A percentile compares a stretch with the other conserved stretches of the same genome.
phyloP scores from a whole-genome alignment of 2,888 invertebrate genomes.

The Caenorhabditis plicata region DNA sequence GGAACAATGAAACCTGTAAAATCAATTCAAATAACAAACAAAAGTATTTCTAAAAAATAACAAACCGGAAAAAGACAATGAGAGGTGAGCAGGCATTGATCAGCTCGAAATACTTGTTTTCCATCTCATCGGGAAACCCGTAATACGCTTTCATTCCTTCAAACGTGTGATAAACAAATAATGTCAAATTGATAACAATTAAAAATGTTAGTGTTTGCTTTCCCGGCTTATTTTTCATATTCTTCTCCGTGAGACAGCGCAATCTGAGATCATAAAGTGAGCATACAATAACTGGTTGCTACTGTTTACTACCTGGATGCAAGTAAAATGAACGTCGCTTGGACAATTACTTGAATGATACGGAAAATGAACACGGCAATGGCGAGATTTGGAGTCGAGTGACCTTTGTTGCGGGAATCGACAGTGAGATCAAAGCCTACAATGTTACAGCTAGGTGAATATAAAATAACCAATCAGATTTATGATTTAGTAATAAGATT shows the following conservation, averaged over 20 bases:
- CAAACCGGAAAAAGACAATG: slow-evolving; percentile 37
- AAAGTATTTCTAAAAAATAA: too few species aligned
- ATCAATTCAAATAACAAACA: too few species aligned
- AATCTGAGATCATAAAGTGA: slow-evolving; percentile 23
- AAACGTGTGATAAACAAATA: slow-evolving; percentile 55
- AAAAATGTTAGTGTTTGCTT: slow-evolving; percentile 63
- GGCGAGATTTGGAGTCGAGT: slow-evolving; percentile 13
- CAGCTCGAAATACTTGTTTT: slow-evolving; percentile 34
- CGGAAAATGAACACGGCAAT: slow-evolving; percentile 50
- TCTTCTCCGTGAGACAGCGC: slow-evolving; percentile 22
- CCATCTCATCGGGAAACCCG: slow-evolving; percentile 29
- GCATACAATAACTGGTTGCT: too few species aligned
- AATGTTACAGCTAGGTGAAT: too few species aligned
- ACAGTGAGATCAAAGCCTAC: slow-evolving; percentile 33
- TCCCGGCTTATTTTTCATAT: slow-evolving; percentile 41
- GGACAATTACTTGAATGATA: slow-evolving; percentile 57
- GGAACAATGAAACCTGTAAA: slow-evolving; percentile 17
- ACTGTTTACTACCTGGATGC: slow-evolving; percentile 44
- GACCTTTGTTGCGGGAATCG: slow-evolving; percentile 8
- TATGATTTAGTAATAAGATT: too few species aligned
- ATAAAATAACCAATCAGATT: too few species aligned
- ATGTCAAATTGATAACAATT: slow-evolving; percentile 58
- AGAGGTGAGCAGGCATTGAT: slow-evolving; percentile 28
- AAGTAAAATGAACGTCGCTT: slow-evolving; percentile 58
- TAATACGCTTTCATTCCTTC: slow-evolving; percentile 43